These are phyloP conservation scores for Hypocryptadius cinnamomeus DNA, from an alignment of 2,113 vertebrate genomes.

Conservation along the genomic window DNA sequence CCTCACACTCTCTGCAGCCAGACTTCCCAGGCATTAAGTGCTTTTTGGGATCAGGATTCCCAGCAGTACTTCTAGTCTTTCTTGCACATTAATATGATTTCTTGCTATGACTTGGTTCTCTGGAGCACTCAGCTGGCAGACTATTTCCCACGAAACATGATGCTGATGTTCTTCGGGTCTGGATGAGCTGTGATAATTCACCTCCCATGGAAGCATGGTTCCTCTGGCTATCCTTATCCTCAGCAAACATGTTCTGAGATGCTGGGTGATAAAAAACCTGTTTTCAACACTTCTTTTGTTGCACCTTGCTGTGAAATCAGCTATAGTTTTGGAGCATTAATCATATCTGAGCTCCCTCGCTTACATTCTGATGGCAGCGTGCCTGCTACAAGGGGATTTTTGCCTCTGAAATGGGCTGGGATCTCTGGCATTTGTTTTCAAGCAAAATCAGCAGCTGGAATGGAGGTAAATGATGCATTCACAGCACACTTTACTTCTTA, in stretches of 20 bases:
- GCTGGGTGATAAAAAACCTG: neutral
- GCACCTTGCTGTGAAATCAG: constrained; percentile 4
- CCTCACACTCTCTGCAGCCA: neutral
- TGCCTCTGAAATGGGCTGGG: neutral
- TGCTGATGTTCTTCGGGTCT: neutral
- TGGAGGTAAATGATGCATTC: neutral
- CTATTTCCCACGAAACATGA: neutral
- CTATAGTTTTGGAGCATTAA: neutral
- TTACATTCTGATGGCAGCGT: neutral
- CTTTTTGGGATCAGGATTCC: neutral
- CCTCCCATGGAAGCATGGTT: neutral
- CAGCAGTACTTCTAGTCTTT: neutral
- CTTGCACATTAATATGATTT: neutral
- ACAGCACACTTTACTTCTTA: neutral
- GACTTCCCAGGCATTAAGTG: neutral
- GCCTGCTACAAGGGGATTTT: neutral
- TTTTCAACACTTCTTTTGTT: constrained; percentile 24
- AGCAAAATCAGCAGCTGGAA: neutral
- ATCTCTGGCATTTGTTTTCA: neutral
- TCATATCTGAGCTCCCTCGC: neutral
- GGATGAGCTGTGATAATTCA: neutral
- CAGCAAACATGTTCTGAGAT: constrained; percentile 36
- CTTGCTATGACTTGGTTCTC: neutral
- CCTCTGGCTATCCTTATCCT: neutral
- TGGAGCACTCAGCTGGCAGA: neutral